phyloP scores from a whole-genome alignment of 2,113 vertebrate species.

The Coptodon bakossiorum region DNA sequence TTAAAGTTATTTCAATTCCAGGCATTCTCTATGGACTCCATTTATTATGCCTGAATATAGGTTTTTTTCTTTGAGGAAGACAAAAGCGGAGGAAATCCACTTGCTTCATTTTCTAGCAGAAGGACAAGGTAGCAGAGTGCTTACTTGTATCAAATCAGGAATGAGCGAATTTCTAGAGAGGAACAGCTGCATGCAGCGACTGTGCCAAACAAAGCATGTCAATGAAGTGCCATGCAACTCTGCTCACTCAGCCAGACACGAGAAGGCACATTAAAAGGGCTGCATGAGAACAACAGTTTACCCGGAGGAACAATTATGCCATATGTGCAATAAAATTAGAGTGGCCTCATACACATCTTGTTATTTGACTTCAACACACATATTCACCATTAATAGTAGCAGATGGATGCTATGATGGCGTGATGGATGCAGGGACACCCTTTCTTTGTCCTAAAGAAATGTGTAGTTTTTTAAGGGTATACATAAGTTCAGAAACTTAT shows the following conservation, averaged over 20 bases:
- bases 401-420: conserved; percentile 26
- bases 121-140: not conserved
- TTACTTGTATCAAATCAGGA: conserved; percentile 43
- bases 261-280: not conserved
- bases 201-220: conserved; percentile 44
- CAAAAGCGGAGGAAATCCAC: not conserved
- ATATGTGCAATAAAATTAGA: conserved; percentile 9
- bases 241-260: conserved; percentile 15
- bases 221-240: conserved; percentile 23
- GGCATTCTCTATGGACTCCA: conserved; percentile 12
- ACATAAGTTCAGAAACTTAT: not conserved
- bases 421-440: not conserved
- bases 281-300: not conserved
- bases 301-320: conserved; percentile 23
- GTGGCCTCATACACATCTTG: not conserved
- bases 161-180: conserved; percentile 30
- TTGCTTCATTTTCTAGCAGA: not conserved
- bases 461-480: not conserved
- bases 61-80: not conserved
- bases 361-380: not conserved
- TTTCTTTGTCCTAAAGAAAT: not conserved
- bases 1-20: conserved; percentile 22
- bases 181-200: conserved; percentile 46
- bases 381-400: not conserved
- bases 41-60: not conserved